Percentiles rank a stretch among this genome's conserved stretches.
phyloP scores from a whole-genome alignment of 2,888 invertebrate species.

The Trachelus tabidus region DNA sequence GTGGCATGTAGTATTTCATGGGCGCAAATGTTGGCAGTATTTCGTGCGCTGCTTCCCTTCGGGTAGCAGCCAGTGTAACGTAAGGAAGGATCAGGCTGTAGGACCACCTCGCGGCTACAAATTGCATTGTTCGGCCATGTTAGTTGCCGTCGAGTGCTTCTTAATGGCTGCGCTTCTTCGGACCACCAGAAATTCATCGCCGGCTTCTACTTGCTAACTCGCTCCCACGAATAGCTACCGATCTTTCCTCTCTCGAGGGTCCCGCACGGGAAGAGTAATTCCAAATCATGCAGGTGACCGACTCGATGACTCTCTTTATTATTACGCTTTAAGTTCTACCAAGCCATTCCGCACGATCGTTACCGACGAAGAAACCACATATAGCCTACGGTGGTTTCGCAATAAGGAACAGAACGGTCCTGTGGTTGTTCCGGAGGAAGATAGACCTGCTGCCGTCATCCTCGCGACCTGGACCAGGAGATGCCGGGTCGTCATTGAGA shows the following conservation, averaged over 20 bases:
- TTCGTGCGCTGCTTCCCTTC: conserved; percentile 33
- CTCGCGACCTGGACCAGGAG: conserved; percentile 24
- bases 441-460: conserved; percentile 30
- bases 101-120: conserved; percentile 51
- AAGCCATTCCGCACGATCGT: neutral
- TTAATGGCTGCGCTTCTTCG: conserved; percentile 38
- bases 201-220: neutral
- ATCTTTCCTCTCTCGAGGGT: neutral
- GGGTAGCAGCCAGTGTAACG: conserved; percentile 25
- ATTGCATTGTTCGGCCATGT: conserved; percentile 57
- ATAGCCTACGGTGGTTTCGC: conserved; percentile 22
- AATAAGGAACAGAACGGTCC: conserved; percentile 60
- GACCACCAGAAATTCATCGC: conserved; percentile 3
- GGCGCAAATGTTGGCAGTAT: conserved; percentile 43
- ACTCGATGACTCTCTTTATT: neutral
- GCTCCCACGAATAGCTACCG: neutral
- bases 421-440: conserved; percentile 42
- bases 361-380: neutral
- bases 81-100: conserved; percentile 25
- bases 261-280: neutral
- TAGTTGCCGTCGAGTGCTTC: conserved; percentile 35
- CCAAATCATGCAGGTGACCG: neutral
- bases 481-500: conserved; percentile 48
- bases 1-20: conserved; percentile 47
- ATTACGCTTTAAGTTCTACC: neutral